Conservation (phyloP, 2,888 invertebrate genomes). For the Callinectes sapidus region DNA sequence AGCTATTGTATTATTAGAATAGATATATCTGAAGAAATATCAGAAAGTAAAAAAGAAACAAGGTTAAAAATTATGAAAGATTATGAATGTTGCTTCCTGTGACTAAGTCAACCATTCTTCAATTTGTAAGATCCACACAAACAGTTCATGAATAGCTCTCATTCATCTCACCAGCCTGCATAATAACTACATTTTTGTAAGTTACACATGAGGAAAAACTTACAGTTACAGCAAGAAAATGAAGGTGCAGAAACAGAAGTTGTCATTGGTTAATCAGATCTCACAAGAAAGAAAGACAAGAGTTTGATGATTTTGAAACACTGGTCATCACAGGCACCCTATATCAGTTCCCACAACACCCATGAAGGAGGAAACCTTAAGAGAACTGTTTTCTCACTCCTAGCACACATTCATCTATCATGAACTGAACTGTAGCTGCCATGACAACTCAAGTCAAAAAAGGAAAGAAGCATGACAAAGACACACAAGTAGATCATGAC, state of each 20-base stretch:
- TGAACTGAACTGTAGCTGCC: conserved; percentile 37
- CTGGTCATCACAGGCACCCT: conserved; percentile 32
- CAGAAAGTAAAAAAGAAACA: neutral
- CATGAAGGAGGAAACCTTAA: conserved; percentile 56
- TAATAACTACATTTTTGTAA: neutral
- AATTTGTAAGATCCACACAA: neutral
- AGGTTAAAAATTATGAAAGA: neutral
- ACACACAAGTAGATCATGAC: conserved; percentile 53
- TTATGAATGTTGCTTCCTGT: neutral
- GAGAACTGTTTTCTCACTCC: conserved; percentile 43
- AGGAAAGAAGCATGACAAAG: conserved; percentile 54
- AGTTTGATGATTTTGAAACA: neutral
- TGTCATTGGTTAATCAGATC: neutral
- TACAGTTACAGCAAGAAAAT: neutral
- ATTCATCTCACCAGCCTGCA: conserved; percentile 9
- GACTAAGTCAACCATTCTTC: neutral
- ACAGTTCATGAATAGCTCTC: neutral
- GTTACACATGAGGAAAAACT: neutral
- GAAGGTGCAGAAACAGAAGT: conserved; percentile 3
- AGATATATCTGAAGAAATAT: neutral
- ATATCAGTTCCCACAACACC: conserved; percentile 4
- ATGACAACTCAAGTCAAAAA: conserved; percentile 41
- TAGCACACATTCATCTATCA: conserved; percentile 32
- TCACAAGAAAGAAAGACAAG: conserved; percentile 35
- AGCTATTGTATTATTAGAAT: neutral